Base-by-base conservation (phyloP, 2,888 invertebrate species). In the Tipula vernalis region DNA sequence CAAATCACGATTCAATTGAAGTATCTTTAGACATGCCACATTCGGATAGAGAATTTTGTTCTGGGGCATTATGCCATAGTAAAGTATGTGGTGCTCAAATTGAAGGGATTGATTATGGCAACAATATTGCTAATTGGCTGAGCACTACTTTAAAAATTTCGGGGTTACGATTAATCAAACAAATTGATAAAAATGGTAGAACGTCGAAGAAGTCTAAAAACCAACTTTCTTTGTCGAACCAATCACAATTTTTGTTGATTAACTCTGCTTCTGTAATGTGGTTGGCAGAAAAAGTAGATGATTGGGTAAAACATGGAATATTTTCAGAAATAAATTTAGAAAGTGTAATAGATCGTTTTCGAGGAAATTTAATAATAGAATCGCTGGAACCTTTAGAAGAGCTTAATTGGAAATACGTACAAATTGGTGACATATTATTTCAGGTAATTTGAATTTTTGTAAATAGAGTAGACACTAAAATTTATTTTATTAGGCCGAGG, bases 321-420 rank as follows among this genome's bases (percentile, higher is more conserved):
- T 93, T 93, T 86, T 91, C 91, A 10, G 93, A 93, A 87, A 91
- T 92, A 89, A 88, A 89, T 5, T 89, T 93, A 83, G 93, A 94
- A 44, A 93, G 94, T 88, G 92, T 97, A 47, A 92, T 96, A 3
- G 93, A 94, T 87, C 93, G 99, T 89, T 99, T 99, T 91, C 93
- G 99, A 89, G 96, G 96, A n/a, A 99, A 99, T 92, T 93, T 99
- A 57, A 93, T 98, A 1, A 93, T 98, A 13, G 94, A 95, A 88
- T 95, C 96, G 87, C 91, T 93, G 1, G 89, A 92, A 39, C 93
- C 96, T n/a, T 95, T 98, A 89, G 94, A 94, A 41, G 99, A 99
- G 92, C 95, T 95, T 86, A 91, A 93, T 0, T 97, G 96, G 94
- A 91, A 93, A 18, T 90, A 91, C 87, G 89, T 98, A 87, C 90